phyloP scores from a whole-genome alignment of 2,113 vertebrate genomes.

The Aplodontia rufa region DNA sequence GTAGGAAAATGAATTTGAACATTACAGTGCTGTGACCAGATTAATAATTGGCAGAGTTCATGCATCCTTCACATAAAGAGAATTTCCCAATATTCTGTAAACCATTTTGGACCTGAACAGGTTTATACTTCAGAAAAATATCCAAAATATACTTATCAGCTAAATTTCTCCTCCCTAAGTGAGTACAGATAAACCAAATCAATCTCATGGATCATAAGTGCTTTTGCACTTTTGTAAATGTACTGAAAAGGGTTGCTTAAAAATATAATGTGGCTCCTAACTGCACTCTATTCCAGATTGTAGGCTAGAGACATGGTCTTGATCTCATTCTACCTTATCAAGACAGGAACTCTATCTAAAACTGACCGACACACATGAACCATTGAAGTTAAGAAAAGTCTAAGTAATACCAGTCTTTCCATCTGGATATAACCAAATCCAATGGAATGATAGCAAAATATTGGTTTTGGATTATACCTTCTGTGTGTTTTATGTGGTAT shows the following conservation, averaged over 20 bases:
- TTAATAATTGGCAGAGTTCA: neutral
- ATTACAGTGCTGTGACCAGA: neutral
- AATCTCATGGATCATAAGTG: neutral
- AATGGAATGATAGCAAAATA: conserved; percentile 68
- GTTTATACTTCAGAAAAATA: conserved; percentile 42
- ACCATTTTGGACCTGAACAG: neutral
- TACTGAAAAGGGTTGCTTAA: conserved; percentile 32
- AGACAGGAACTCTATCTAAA: conserved; percentile 49
- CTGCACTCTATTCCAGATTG: neutral
- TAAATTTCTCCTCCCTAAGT: neutral
- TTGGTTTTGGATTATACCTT: conserved; percentile 64
- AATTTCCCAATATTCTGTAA: neutral
- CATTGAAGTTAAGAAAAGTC: conserved; percentile 22
- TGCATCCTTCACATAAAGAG: neutral
- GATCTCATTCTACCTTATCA: conserved; percentile 31
- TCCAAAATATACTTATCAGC: conserved; percentile 32
- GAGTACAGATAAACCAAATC: conserved; percentile 37
- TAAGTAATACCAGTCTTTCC: conserved; percentile 34
- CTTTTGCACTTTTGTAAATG: conserved; percentile 17
- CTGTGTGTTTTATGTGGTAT: conserved; percentile 67
- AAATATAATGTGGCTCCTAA: conserved; percentile 14
- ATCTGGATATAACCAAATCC: conserved; percentile 69
- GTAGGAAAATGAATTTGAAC: conserved; percentile 37
- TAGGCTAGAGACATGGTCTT: conserved; percentile 1
- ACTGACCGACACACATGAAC: conserved; percentile 33